These are phyloP conservation scores for Strigamia crassipes DNA, from an alignment of 2,888 invertebrate species.

Conservation along the genomic window DNA sequence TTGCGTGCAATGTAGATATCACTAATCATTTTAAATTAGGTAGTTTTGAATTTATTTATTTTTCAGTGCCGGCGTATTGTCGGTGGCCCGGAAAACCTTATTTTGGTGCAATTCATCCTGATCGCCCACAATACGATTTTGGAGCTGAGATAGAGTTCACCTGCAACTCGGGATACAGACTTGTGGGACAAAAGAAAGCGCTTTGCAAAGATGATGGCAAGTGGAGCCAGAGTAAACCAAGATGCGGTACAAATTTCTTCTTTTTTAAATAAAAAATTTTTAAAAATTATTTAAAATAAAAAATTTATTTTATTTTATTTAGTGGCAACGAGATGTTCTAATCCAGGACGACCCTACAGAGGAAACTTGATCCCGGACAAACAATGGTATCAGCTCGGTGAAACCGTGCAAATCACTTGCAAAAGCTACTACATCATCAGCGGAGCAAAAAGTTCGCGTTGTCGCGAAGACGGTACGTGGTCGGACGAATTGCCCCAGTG, in stretches of 20 bases:
- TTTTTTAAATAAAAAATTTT: neutral
- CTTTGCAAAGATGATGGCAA: neutral
- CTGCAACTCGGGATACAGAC: neutral
- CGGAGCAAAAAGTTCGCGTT: neutral
- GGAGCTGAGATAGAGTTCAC: neutral
- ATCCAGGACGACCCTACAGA: neutral
- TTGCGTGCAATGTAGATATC: constrained; percentile 13
- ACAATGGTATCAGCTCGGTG: neutral
- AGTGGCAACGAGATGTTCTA: neutral
- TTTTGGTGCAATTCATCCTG: neutral
- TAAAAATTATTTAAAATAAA: neutral
- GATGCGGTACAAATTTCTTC: neutral
- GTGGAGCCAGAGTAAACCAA: neutral
- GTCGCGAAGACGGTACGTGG: constrained; percentile 39
- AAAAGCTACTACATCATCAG: neutral
- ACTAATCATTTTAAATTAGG: too few species aligned
- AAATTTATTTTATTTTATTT: neutral
- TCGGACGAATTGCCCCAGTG: neutral
- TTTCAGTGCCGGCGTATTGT: constrained; percentile 13
- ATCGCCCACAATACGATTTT: neutral
- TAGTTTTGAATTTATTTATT: neutral
- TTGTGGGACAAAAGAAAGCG: neutral
- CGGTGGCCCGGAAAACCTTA: constrained; percentile 17
- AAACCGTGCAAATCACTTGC: neutral
- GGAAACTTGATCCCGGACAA: neutral